Evolutionary conservation across 1,140 invertebrate species (phyloP).

Genomic region (Parasteatoda tepidariorum): DNA sequence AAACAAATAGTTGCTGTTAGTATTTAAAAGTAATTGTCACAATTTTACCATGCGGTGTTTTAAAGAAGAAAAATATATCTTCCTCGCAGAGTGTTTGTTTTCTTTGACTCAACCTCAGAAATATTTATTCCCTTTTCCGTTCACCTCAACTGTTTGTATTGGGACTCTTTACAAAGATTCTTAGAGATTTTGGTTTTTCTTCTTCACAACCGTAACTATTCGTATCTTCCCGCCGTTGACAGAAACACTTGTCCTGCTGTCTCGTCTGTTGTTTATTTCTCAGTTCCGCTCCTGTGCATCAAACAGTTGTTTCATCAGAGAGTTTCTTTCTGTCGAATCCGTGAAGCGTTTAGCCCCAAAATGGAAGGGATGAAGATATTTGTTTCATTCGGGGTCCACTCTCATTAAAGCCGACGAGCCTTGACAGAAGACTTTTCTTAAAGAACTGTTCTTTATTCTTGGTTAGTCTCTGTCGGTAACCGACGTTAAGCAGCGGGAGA

Average conservation of each 20-base stretch:
- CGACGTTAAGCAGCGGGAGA: not conserved
- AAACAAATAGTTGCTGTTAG: too few relatives aligned
- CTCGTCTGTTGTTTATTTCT: not conserved
- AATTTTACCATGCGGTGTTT: too few relatives aligned
- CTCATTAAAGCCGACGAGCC: conserved; percentile 19
- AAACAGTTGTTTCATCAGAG: not conserved
- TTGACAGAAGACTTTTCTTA: not conserved
- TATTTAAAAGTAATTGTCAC: too few relatives aligned
- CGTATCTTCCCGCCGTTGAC: too few relatives aligned
- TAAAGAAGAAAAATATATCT: too few relatives aligned
- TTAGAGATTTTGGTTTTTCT: too few relatives aligned
- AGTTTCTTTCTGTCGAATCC: not conserved
- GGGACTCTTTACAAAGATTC: too few relatives aligned
- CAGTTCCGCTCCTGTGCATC: conserved; percentile 19
- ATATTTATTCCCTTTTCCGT: too few relatives aligned
- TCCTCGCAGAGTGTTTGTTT: too few relatives aligned
- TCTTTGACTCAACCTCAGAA: too few relatives aligned
- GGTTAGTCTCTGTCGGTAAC: not conserved
- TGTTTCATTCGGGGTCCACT: conserved; percentile 2
- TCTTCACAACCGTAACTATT: too few relatives aligned
- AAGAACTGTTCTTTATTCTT: conserved; percentile 3
- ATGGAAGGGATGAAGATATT: not conserved
- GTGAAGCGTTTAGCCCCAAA: conserved; percentile 1
- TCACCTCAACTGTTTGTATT: too few relatives aligned
- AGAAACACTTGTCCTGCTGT: not conserved